These are phyloP conservation scores for Ibidorhyncha struthersii DNA, from an alignment of 2,113 vertebrate species.

Conservation along the genomic window DNA sequence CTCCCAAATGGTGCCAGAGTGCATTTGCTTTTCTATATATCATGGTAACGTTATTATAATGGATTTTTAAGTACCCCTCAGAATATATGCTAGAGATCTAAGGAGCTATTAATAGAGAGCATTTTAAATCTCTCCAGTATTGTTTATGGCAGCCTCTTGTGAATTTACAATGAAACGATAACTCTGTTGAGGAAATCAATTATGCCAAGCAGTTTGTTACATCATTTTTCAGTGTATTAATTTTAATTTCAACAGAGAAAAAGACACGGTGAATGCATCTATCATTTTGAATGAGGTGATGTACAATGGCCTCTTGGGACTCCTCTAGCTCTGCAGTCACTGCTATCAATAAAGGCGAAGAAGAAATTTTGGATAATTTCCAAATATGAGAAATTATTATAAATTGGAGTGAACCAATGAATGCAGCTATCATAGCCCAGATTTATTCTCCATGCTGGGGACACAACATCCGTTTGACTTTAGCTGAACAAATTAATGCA, in stretches of 20 bases:
- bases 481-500: not conserved
- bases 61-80: not conserved
- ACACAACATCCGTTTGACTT: not conserved
- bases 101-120: not conserved
- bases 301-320: not conserved
- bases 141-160: conserved; percentile 5
- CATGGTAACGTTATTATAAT: rapidly evolving
- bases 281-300: not conserved
- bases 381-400: not conserved
- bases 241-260: not conserved
- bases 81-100: not conserved
- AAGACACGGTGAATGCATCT: not conserved
- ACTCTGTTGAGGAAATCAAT: conserved; percentile 33
- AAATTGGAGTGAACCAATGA: not conserved
- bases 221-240: conserved; percentile 10
- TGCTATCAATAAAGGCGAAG: not conserved
- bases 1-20: not conserved
- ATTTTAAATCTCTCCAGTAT: not conserved
- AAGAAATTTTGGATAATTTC: not conserved
- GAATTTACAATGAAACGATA: not conserved
- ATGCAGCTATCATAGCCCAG: not conserved
- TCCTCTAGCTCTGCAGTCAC: not conserved
- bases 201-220: not conserved
- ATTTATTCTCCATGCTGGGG: not conserved
- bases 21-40: not conserved